Conservation (phyloP, 2,888 invertebrate species). For the Physocephala rufipes region DNA sequence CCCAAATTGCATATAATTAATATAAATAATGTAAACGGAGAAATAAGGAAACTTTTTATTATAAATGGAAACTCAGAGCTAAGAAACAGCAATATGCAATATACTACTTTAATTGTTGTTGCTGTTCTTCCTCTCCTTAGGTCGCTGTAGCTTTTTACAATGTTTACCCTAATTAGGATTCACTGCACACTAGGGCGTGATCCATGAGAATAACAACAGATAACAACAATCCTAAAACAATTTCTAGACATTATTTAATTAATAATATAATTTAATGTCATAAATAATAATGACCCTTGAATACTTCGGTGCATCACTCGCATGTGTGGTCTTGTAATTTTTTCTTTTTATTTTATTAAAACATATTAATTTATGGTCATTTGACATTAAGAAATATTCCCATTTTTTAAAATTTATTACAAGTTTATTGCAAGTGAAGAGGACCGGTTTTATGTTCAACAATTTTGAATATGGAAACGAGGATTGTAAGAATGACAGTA, state of each 20-base stretch:
- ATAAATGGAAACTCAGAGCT: not conserved
- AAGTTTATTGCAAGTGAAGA: not conserved
- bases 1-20: constrained; percentile 38
- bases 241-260: constrained; percentile 57
- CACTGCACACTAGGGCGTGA: not conserved
- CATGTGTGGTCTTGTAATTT: constrained; percentile 33
- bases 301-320: constrained; percentile 12
- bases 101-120: too few species aligned
- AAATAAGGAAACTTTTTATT: not conserved
- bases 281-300: constrained; percentile 44
- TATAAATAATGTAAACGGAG: constrained; percentile 34
- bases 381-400: constrained; percentile 27
- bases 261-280: constrained; percentile 62
- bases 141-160: too few species aligned
- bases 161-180: too few species aligned
- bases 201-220: not conserved
- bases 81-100: too few species aligned
- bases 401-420: not conserved
- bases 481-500: too few species aligned
- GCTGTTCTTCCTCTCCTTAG: not conserved
- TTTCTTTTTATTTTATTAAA: constrained; percentile 40
- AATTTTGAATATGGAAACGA: too few species aligned
- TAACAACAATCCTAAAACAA: not conserved
- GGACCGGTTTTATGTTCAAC: constrained; percentile 12
- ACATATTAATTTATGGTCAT: constrained; percentile 18